Evolutionary conservation across 2,797 vertebrate genomes (phyloP).

Genomic region (Cuculus canorus): DNA sequence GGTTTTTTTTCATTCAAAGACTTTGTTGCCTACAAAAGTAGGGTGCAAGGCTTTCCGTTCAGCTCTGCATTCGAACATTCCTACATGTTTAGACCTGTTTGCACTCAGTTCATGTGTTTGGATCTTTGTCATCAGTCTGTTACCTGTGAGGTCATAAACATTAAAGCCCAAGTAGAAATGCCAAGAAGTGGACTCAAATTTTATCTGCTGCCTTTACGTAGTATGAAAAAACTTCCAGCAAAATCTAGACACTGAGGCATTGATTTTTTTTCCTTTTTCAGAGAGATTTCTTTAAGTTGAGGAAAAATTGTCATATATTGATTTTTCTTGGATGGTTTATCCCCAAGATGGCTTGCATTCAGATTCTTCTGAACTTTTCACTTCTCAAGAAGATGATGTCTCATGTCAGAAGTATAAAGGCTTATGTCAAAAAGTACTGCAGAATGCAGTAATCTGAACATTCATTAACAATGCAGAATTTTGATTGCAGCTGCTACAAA

Average conservation of each 20-base stretch:
- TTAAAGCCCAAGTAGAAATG: not conserved
- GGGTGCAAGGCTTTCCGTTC: not conserved
- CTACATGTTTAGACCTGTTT: not conserved
- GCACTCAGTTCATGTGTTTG: not conserved
- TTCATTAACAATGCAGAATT: not conserved
- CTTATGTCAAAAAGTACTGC: not conserved
- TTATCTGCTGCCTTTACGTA: not conserved
- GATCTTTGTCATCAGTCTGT: not conserved
- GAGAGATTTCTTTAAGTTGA: not conserved
- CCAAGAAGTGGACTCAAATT: not conserved
- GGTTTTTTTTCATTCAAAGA: not conserved
- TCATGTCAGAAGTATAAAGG: not conserved
- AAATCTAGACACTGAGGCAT: not conserved
- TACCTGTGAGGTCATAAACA: not conserved
- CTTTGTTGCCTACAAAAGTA: not conserved
- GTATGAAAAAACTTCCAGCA: not conserved
- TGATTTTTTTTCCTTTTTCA: not conserved
- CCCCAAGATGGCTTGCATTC: not conserved
- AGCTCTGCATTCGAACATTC: not conserved
- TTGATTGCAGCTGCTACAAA: conserved; percentile 16
- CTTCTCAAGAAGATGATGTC: not conserved
- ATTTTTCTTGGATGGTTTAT: not conserved
- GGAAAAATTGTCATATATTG: not conserved
- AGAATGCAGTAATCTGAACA: not conserved
- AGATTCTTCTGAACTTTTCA: not conserved